Base-by-base conservation (phyloP, 2,888 invertebrate genomes). In the Drosophila demipolita region DNA sequence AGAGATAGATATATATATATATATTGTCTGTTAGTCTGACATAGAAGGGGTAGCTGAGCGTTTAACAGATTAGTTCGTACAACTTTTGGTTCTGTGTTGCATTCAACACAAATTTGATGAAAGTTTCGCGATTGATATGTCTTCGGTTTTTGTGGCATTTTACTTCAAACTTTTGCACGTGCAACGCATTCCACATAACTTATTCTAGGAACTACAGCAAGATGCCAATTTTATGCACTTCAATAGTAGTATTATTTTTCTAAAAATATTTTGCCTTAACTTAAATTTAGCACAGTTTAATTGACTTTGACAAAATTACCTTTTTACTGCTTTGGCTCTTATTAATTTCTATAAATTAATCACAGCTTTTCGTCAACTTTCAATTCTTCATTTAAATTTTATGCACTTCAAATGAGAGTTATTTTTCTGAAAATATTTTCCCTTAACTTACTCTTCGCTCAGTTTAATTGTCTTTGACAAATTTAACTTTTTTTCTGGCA, bases 51-150 rank as follows among this genome's bases (percentile, higher is more conserved):
- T 26, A 7, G 52, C 17, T 33, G n/a, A 40, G 29, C 32, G 17
- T 26, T 42, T 12, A 8, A 38, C 55, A 55, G 50, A 65, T 55
- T 65, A 71, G 65, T 71, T 38, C 54, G 40, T 17, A 29, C 32
- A 54, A 38, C 53, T 63, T 62, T n/a, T 42, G 26, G 33, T n/a
- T n/a, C 50, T 40, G 49, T 70, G 70, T 49, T 72, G 54, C 48
- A 57, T 53, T 42, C 29, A 32, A 38, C 26, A 55, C 53, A 58
- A 71, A 71, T 72, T 72, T 72, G 35, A 63, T 64, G 45, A 63
- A 64, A 70, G 55, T 61, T 62, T 35, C 26, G 32, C 53, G 71
- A 71, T 71, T 71, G 71, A 71, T 59, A 57, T 62, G 61, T 40
- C 52, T 35, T 36, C 35, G 7, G 4, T 12, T 32, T 54, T 26